Base-by-base conservation (phyloP, 2,888 invertebrate species). In the Ophraella communa region DNA sequence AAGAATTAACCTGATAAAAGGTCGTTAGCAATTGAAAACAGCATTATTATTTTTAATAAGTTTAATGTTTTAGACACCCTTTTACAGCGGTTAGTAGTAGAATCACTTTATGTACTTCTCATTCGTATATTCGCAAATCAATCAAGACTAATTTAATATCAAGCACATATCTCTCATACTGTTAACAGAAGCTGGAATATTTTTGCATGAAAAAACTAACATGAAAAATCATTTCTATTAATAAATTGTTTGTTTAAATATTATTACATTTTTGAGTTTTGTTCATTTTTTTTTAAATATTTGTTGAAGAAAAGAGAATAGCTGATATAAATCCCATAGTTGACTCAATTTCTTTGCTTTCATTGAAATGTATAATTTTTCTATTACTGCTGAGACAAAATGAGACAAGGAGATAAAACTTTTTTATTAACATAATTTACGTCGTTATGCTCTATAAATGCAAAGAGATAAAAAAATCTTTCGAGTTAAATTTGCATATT, bases 351-450 rank as follows among this genome's bases (percentile, higher is more conserved):
- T 14, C 49, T 49, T 49, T 24, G 49, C 49, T 51, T 27, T 51
- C 27, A 51, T 51, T 51, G 49, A 51, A 27, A 27, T 44, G 23
- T 18, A 42, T 60, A 60, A 52, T 42, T 52, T 44, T 60, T 44
- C 30, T 52, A 24, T 52, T 44, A 53, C 44, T 24, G 52, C 47
- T 30, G 44, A 44, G 44, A 53, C 60, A 44, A 53, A 60, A 60
- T 53, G 60, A 60, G 52, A 60, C 27, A 52, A 60, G 44, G 44
- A 60, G 53, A 60, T 60, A 57, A 47, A 60, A 60, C 52, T 52
- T 60, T 59, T 59, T 60, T 60, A 60, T 60, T 60, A 60, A 60
- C 60, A 60, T 60, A 60, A 60, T 60, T 60, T 60, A 53, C 60
- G 59, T 60, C 52, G 60, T 60, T 60, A 60, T 53, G 60, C 21